Base-by-base conservation (phyloP, 2,888 invertebrate species). In the Pediacus dermestoides region DNA sequence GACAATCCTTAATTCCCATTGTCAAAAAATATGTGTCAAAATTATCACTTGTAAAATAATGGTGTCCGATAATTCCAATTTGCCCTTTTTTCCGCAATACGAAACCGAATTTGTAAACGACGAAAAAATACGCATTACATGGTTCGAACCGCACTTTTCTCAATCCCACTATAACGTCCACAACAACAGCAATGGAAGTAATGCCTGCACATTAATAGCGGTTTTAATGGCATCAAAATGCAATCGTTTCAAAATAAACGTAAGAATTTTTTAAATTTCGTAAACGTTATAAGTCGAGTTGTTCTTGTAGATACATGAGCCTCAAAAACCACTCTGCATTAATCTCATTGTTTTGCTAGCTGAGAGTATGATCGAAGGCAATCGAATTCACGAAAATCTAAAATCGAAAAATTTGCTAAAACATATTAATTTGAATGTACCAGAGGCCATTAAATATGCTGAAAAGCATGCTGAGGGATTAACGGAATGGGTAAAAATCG, bases 201-300 rank as follows among this genome's bases (percentile, higher is more conserved):
- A 78, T 61, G 80, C 80, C 4, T 80, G 80, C 48, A 80, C 80
- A 1, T 61, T 80, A 34, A 80, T 80, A 50, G 77, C 75, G 22
- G 61, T 79, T 12, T 65, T 80, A 32, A 64, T 77, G 41, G 78
- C 79, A 15, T 64, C 71, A 32, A 70, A 70, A 50, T 71, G 72
- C 42, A 51, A 61, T 39, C 42, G 53, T 21, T 50, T 58, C n/a
- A n/a, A n/a, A n/a, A n/a, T n/a, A n/a, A n/a, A n/a, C n/a, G n/a
- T n/a, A n/a, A n/a, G n/a, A n/a, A n/a, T n/a, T n/a, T n/a, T n/a
- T n/a, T n/a, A n/a, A n/a, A n/a, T n/a, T n/a, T n/a, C n/a, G n/a
- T n/a, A n/a, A n/a, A n/a, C n/a, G n/a, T n/a, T n/a, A n/a, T n/a
- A n/a, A n/a, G n/a, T n/a, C n/a, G n/a, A n/a, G 3, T 32, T 26